A percentile compares a stretch with the other conserved stretches of the same genome.
phyloP scores from a whole-genome alignment of 2,888 invertebrate genomes.

The Chironomus tentans region DNA sequence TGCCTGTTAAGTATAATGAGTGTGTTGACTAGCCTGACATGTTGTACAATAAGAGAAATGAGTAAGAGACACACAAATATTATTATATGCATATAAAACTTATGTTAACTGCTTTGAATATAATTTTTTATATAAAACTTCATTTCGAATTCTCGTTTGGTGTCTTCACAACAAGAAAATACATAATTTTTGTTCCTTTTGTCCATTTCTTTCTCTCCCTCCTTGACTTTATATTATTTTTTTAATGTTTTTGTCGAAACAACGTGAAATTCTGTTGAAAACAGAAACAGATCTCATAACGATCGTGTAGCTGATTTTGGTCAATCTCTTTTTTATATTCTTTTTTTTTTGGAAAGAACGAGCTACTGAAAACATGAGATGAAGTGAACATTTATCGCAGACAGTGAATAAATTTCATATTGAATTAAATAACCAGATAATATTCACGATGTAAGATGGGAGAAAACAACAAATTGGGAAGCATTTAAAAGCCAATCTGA shows the following conservation, averaged over 20 bases:
- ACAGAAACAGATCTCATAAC: constrained; percentile 23
- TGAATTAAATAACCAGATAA: constrained; percentile 15
- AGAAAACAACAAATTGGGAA: not conserved
- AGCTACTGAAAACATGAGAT: constrained; percentile 25
- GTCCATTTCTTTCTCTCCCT: no score
- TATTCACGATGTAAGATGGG: not conserved
- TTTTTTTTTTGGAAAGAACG: not conserved
- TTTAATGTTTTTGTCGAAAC: not conserved
- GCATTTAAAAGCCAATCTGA: no score
- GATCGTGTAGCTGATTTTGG: constrained; percentile 25
- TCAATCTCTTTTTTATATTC: not conserved
- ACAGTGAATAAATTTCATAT: constrained; percentile 7
- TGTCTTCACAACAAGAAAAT: not conserved
- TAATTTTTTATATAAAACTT: not conserved
- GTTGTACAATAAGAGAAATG: not conserved
- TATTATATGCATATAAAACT: constrained; percentile 22
- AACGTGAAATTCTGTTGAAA: not conserved
- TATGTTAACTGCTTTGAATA: constrained; percentile 18
- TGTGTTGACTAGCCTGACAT: not conserved
- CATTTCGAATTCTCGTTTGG: constrained; percentile 23
- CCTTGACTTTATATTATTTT: not conserved
- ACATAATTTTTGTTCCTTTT: no score
- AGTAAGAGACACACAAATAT: constrained; percentile 14
- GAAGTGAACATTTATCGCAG: constrained; percentile 20
- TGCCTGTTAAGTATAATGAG: no score